Percentiles rank a stretch among this genome's conserved stretches.
phyloP scores from a whole-genome alignment of 1,140 invertebrate genomes.

The Zaprionus tsacasi region DNA sequence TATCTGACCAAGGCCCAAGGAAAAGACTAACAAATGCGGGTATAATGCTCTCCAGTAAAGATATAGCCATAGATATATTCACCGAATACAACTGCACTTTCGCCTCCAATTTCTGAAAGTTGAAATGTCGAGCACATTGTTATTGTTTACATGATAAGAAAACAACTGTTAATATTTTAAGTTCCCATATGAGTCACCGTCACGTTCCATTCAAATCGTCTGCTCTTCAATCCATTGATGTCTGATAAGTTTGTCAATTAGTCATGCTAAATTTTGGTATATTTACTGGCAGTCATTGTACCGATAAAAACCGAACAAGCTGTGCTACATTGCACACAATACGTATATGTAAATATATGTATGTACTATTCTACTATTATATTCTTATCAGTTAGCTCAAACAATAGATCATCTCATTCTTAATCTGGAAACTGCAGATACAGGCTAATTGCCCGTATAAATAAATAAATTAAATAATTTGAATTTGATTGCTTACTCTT shows the following conservation, averaged over 20 bases:
- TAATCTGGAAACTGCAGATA: not conserved
- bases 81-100: constrained; percentile 87
- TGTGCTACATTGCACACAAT: constrained; percentile 7
- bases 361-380: no score
- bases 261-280: constrained; percentile 34
- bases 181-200: constrained; percentile 25
- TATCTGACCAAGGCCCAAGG: constrained; percentile 90
- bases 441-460: not conserved
- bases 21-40: constrained; percentile 88
- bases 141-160: constrained; percentile 5
- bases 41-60: constrained; percentile 87
- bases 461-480: not conserved
- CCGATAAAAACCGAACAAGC: constrained; percentile 28
- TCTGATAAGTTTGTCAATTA: constrained; percentile 25
- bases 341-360: not conserved
- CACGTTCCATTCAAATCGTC: constrained; percentile 1
- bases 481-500: not conserved
- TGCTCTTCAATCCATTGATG: constrained; percentile 12
- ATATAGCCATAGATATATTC: constrained; percentile 86
- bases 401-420: constrained; percentile 51
- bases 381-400: constrained; percentile 51
- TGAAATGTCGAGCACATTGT: not conserved
- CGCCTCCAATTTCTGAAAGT: constrained; percentile 85
- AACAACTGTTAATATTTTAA: constrained; percentile 30
- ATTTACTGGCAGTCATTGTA: constrained; percentile 18